A percentile compares a stretch with the other conserved stretches of the same genome.
These are phyloP conservation scores for Apus apus DNA, from an alignment of 2,113 vertebrate genomes.

Conservation along the genomic window DNA sequence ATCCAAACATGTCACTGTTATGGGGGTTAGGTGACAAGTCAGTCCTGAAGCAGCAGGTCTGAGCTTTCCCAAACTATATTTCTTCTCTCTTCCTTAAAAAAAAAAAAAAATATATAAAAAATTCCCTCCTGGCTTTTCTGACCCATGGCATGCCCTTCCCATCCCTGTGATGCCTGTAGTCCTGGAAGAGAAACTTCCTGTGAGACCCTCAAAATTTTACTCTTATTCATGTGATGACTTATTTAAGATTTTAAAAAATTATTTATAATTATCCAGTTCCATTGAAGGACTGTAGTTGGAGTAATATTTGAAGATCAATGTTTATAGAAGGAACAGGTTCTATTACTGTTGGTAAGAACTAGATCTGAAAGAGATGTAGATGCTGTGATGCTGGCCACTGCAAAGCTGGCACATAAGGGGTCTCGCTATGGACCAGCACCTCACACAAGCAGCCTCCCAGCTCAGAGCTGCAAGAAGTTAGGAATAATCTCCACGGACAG, in stretches of 20 bases:
- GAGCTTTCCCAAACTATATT: background rate
- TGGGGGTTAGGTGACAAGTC: background rate
- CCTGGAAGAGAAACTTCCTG: background rate
- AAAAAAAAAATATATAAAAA: background rate
- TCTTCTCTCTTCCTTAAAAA: background rate
- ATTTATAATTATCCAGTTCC: background rate
- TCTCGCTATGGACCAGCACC: background rate
- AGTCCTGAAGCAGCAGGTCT: background rate
- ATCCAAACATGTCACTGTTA: background rate
- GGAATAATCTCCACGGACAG: background rate
- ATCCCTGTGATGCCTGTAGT: background rate
- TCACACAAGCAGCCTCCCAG: background rate
- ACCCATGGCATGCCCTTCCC: background rate
- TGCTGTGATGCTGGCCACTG: background rate
- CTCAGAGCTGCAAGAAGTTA: background rate
- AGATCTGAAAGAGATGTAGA: background rate
- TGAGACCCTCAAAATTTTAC: background rate
- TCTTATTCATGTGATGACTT: fast-evolving
- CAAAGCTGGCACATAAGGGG: background rate
- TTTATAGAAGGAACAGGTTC: background rate
- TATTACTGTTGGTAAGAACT: background rate
- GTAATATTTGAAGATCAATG: background rate
- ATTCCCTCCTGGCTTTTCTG: background rate
- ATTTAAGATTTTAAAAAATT: background rate
- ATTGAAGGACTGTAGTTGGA: background rate